Evolutionary conservation across 2,113 vertebrate genomes (phyloP), one percentile per base, ranked within the genome.

Genomic region (Cnemophilus loriae): DNA sequence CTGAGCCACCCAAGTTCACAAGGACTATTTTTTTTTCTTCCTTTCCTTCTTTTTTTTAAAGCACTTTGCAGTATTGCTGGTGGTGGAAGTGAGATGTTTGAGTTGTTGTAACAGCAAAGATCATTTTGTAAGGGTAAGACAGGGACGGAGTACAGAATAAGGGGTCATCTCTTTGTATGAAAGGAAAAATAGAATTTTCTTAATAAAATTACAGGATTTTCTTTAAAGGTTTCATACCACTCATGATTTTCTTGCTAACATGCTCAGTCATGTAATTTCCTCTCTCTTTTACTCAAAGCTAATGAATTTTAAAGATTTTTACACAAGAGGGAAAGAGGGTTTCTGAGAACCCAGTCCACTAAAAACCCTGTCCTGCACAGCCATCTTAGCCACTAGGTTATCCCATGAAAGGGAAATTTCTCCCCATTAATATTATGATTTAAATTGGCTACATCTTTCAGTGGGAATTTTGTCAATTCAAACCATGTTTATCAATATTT

Each of bases 131-230:
- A 73, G 17, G 35, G 17, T 39, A 63, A 60, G 24, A 41, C 13
- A 60, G 21, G 32, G 21, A 61, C 61, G 42, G 20, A 81, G 4
- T 59, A 21, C 1, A 39, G 33, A 42, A 27, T 42, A 16, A 8
- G 1, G 17, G 12, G 9, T 56, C 16, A 21, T 61, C 7, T 46
- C 4, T 74, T 28, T 37, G 16, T 52, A 17, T 65, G 20, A 82
- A 84, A 82, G 13, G 5, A 90, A 82, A 84, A 77, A 18, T 4
- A 49, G 37, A 12, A 30, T 56, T 56, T 92, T 9, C 23, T 46
- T 59, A 44, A 17, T 15, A 23, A 17, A 35, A 21, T 56, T 60
- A 3, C 7, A 9, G 11, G 2, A 1, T 0, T 2, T 19, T 55
- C 67, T 59, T 79, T 11, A 22, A 87, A 46, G 12, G 27, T 56